Evolutionary conservation across 2,797 vertebrate species (phyloP), one percentile per base, ranked within the genome.

Genomic region (Cyclura pinguis): DNA sequence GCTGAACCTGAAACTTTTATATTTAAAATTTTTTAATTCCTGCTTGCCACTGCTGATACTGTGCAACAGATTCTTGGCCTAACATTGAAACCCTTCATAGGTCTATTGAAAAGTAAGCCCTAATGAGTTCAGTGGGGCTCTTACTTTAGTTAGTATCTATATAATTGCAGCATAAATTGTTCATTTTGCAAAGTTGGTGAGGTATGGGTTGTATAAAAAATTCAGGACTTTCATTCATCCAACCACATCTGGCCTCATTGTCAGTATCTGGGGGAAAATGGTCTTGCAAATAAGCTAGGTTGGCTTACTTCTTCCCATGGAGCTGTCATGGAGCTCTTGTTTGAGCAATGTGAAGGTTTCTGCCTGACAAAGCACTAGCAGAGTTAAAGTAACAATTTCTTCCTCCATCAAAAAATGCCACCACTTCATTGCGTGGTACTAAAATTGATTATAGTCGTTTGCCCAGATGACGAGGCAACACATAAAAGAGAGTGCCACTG

Each of bases 361-460:
- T 80, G 59, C 29, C 86, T 50, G 50, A 84, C 73, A 50, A 91
- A 88, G 50, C 50, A 29, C 59, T 47, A 42, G 32, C 57, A n/a
- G 85, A 84, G 47, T 84, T 55, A 59, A 91, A 88, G 69, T 8
- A 42, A 91, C 32, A n/a, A 84, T 77, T 80, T 77, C 69, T 55
- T 55, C 47, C n/a, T 20, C 22, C n/a, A 91, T 88, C 62, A 76
- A 84, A 91, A 91, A 91, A 84, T 78, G 86, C 59, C 72, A 84
- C 72, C 1, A 32, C 35, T 88, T 91, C 90, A 91, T 84, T 84
- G 90, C 82, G 57, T 29, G 86, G 55, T 88, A 69, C 90, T 87
- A 78, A 88, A 88, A 88, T 88, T 84, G 86, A 91, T 91, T 59
- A 50, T n/a, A 67, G 90, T 88, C 62, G 38, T 88, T 91, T 91